These are phyloP conservation scores for Drosophila aff. DNA, from an alignment of 1,140 invertebrate species.

Conservation along the genomic window DNA sequence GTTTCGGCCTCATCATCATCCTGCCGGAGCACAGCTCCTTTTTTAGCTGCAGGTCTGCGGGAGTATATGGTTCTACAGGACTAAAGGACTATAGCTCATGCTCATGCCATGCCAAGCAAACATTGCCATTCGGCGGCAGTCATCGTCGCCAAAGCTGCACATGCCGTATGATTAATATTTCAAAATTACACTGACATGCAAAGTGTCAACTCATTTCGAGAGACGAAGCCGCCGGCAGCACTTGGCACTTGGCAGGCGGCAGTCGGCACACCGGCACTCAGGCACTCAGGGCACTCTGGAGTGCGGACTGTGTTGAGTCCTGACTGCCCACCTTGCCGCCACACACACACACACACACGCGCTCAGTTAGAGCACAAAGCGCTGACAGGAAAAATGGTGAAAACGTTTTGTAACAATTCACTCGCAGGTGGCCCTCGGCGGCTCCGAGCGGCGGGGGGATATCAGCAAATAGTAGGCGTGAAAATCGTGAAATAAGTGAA, in stretches of 20 bases:
- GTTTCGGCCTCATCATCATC: constrained; percentile 55
- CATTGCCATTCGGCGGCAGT: constrained; percentile 61
- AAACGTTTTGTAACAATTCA: constrained; percentile 82
- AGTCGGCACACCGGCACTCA: constrained; percentile 22
- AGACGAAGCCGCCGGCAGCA: constrained; percentile 45
- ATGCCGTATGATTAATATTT: constrained; percentile 80
- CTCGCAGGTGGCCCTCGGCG: constrained; percentile 38
- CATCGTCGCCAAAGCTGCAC: constrained; percentile 56
- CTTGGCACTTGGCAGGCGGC: constrained; percentile 29
- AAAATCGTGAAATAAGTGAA: constrained; percentile 80
- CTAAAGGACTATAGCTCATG: constrained; percentile 10
- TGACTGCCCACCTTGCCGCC: constrained; percentile 53
- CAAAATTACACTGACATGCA: constrained; percentile 83
- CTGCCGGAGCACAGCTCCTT: constrained; percentile 12
- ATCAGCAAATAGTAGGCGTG: constrained; percentile 68
- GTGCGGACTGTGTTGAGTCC: constrained; percentile 10
- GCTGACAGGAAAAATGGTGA: constrained; percentile 74
- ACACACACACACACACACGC: constrained; percentile 15
- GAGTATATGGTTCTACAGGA: background rate
- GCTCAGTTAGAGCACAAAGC: constrained; percentile 53
- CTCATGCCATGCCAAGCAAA: constrained; percentile 68
- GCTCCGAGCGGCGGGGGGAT: background rate
- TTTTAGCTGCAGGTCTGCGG: constrained; percentile 1
- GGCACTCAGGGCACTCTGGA: constrained; percentile 17
- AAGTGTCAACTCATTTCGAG: constrained; percentile 81